Evolutionary conservation across 2,888 invertebrate species (phyloP), one percentile per base, ranked within the genome.

Genomic region (Dasypogon diadema): DNA sequence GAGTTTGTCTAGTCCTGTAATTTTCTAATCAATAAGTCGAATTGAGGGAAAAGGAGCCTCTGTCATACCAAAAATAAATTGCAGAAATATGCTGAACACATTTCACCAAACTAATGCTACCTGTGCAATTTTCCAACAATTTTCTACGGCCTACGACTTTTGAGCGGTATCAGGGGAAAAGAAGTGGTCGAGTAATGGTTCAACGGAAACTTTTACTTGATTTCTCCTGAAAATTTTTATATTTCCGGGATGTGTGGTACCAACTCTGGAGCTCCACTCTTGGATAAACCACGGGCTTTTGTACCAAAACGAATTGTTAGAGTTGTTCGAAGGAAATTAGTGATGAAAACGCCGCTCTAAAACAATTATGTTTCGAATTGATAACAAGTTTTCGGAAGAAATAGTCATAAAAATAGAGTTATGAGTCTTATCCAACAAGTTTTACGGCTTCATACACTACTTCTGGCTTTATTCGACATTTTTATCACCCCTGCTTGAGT

Each of bases 71-170:
- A 68, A 48, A 65, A 68, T 68, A 68, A 68, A 68, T 48, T 46
- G 65, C 46, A 48, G 22, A 68, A 68, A 68, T 68, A 68, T 68
- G 65, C 65, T 68, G 65, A 68, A 48, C 65, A 68, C 65, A 68
- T 48, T 68, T 68, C 48, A 42, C 12, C 24, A 18, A 37, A 21
- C 10, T 48, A 12, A 26, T 24, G 21, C 16, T 26, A 48, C 21
- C 65, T 48, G n/a, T 68, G 65, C 65, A 68, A 48, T 24, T 22
- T 68, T 37, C 46, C 65, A 46, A 68, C 37, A 60, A 60, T 48
- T 68, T 48, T n/a, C 14, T 24, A 8, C 16, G 48, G n/a, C 16
- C 8, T 24, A 48, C 65, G n/a, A 14, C 14, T 48, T 68, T 68
- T 48, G 14, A 48, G 16, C 24, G 48, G 8, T n/a, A 26, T 24